Conservation (phyloP, 2,888 invertebrate species). For the Pelosia muscerda region DNA sequence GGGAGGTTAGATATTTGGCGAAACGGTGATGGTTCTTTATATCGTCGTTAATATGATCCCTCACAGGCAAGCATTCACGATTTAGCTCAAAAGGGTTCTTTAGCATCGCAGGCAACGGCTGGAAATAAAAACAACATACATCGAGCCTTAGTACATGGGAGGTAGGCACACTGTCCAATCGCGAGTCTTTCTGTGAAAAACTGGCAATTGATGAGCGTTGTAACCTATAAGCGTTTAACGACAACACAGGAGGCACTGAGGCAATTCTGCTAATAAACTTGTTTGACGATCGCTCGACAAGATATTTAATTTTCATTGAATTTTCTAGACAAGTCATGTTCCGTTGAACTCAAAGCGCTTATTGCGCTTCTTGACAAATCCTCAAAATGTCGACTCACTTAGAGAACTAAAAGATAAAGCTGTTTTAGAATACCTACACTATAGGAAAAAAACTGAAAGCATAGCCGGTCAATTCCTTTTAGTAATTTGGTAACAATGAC, state of each 20-base stretch:
- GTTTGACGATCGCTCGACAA: conserved; percentile 25
- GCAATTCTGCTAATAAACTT: conserved; percentile 12
- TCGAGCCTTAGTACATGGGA: conserved; percentile 85
- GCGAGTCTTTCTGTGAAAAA: conserved; percentile 67
- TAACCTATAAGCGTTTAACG: conserved; percentile 80
- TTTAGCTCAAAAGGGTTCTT: conserved; percentile 87
- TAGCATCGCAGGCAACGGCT: conserved; percentile 87
- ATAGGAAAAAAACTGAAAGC: background rate
- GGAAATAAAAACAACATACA: conserved; percentile 87
- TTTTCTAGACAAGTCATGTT: too few relatives aligned
- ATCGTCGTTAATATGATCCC: conserved; percentile 86
- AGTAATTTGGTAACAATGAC: background rate
- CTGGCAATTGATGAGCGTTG: conserved; percentile 69
- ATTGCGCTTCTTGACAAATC: background rate
- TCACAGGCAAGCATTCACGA: conserved; percentile 87
- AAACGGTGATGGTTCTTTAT: conserved; percentile 83
- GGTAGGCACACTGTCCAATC: conserved; percentile 75
- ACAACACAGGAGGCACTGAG: conserved; percentile 64
- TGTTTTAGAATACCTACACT: background rate
- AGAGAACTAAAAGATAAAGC: background rate
- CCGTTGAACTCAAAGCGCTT: too few relatives aligned
- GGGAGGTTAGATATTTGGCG: conserved; percentile 83
- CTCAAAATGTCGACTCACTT: background rate
- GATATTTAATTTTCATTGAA: background rate
- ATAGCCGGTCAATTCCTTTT: background rate